Evolutionary conservation across 1,140 invertebrate genomes (phyloP).

Genomic region (Notospermus geniculatus): DNA sequence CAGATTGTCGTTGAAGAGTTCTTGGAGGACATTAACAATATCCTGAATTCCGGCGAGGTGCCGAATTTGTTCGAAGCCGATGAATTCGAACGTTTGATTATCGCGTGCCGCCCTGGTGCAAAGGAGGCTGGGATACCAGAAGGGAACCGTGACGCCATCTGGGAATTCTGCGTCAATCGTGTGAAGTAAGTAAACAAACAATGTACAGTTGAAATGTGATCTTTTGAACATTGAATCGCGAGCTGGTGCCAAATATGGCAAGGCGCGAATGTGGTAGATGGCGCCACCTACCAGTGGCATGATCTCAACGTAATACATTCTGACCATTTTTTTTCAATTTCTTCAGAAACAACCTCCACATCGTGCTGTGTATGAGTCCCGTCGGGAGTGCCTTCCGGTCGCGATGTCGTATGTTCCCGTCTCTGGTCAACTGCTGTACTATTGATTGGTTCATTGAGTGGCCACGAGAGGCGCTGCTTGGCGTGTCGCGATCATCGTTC

Average conservation of each 20-base stretch:
- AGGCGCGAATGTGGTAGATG: too few species aligned
- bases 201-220: too few species aligned
- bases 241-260: too few species aligned
- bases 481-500: conserved; percentile 62
- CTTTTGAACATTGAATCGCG: too few species aligned
- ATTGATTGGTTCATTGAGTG: conserved; percentile 64
- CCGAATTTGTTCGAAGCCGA: conserved; percentile 67
- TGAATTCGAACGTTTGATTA: conserved; percentile 78
- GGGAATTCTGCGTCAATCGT: conserved; percentile 58
- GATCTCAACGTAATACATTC: too few species aligned
- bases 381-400: conserved; percentile 76
- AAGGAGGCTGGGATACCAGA: conserved; percentile 69
- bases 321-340: background rate
- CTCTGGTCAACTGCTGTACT: conserved; percentile 58
- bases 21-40: conserved; percentile 88
- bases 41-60: conserved; percentile 60
- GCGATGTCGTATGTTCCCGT: conserved; percentile 58
- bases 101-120: conserved; percentile 66
- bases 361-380: conserved; percentile 57
- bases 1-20: conserved; percentile 74
- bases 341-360: conserved; percentile 56
- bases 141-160: conserved; percentile 73
- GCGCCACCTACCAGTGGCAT: too few species aligned
- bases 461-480: conserved; percentile 54
- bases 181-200: conserved; percentile 53